Evolutionary conservation across 2,888 invertebrate genomes (phyloP), one percentile per base, ranked within the genome.

Genomic region (Sicus ferrugineus): DNA sequence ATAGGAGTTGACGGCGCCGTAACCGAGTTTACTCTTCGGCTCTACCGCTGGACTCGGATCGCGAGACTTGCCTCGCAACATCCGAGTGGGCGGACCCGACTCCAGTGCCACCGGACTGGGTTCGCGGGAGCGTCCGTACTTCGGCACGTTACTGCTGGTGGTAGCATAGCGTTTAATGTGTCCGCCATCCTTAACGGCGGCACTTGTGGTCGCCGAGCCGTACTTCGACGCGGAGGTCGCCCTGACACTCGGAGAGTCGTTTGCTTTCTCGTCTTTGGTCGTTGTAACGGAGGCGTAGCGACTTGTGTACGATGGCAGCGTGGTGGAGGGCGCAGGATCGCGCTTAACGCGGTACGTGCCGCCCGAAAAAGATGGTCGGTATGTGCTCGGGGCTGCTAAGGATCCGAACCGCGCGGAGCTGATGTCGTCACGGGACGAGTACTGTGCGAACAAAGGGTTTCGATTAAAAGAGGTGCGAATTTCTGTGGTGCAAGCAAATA

Each of bases 41-140:
- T 80, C 79, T 52, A 78, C 73, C n/a, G 75, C 88, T 14, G 88
- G 88, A 77, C 88, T 88, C 6, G 87, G 79, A 67, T 87, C 87
- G 71, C 88, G 84, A 23, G 88, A 85, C 42, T 81, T 86, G 1
- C 80, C 83, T 1, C 82, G 76, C 89, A 86, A 72, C 88, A 80
- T 77, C 2, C 81, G 78, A 66, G 80, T 82, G 16, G 82, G 83
- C 14, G 26, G 14, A 14, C 16, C 23, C 9, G 46, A 19, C 48
- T 81, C 79, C 16, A 82, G 71, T 2, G 81, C 80, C 9, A 79
- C 81, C 0, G 85, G 85, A 73, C 85, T 85, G 4, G 85, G 81
- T 72, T 85, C 85, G 28, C 85, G 72, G 0, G 85, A 84, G 0
- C 79, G 70, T 5, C 79, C 81, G 71, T 83, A 84, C 71, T 83